A percentile compares a stretch with the other conserved stretches of the same genome.
phyloP scores from a whole-genome alignment of 2,888 invertebrate genomes.

The Therioaphis trifolii region DNA sequence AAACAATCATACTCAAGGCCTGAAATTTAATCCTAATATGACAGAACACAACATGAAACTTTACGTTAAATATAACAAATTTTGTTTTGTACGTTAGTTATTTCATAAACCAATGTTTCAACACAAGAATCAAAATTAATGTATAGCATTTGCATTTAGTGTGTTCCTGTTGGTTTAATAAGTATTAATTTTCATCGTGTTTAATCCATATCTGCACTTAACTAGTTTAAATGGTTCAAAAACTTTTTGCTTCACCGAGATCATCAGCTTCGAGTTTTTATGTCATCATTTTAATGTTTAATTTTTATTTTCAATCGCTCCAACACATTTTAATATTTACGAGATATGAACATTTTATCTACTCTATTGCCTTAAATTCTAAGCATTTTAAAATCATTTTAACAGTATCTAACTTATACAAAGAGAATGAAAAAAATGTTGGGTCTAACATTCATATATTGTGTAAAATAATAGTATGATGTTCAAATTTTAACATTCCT shows the following conservation, averaged over 20 bases:
- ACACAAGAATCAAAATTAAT: slow-evolving; percentile 36
- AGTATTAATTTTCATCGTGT: slow-evolving; percentile 42
- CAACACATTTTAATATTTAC: no score
- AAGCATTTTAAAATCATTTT: no score
- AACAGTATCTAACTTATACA: no score
- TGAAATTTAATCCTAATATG: background rate
- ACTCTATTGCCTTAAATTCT: no score
- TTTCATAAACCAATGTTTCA: background rate
- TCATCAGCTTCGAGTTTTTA: background rate
- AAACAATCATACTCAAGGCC: background rate
- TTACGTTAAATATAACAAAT: no score
- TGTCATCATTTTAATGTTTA: no score
- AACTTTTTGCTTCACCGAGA: slow-evolving; percentile 19
- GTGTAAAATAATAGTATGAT: no score
- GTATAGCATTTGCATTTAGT: background rate
- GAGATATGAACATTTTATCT: no score
- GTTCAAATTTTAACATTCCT: no score
- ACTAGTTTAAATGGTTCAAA: slow-evolving; percentile 35
- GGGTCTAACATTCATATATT: no score
- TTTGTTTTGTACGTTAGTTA: slow-evolving; percentile 19
- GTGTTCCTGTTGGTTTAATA: slow-evolving; percentile 13
- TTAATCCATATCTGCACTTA: slow-evolving; percentile 52
- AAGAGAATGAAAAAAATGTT: no score
- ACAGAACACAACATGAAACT: background rate
- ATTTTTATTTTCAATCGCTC: no score